Evolutionary conservation across 2,888 invertebrate genomes (phyloP).

Genomic region (Linnaemya tessellans): DNA sequence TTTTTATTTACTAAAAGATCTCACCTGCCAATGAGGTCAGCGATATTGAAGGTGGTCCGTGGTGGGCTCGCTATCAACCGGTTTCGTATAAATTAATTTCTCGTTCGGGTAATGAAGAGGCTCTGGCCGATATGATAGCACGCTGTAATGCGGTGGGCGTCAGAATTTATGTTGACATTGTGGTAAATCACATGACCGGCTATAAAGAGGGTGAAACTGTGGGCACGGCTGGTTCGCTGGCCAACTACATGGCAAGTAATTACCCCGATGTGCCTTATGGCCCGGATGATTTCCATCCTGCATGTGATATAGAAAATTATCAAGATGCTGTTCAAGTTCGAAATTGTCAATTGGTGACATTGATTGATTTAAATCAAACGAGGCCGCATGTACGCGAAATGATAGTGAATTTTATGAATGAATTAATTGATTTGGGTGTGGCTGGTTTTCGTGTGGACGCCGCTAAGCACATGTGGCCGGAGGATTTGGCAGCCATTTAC

Average conservation of each 20-base stretch:
- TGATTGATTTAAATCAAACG: slow-evolving; percentile 90
- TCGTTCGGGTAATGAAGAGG: slow-evolving; percentile 86
- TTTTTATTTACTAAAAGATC: slow-evolving; percentile 78
- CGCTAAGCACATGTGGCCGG: slow-evolving; percentile 91
- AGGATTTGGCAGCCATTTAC: slow-evolving; percentile 85
- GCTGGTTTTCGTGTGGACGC: slow-evolving; percentile 92
- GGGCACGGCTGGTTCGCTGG: slow-evolving; percentile 86
- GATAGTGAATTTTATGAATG: slow-evolving; percentile 82
- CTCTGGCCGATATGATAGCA: slow-evolving; percentile 86
- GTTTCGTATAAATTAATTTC: slow-evolving; percentile 89
- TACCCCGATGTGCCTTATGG: slow-evolving; percentile 87
- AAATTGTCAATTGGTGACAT: slow-evolving; percentile 87
- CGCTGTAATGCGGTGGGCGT: slow-evolving; percentile 91
- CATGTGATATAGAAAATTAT: slow-evolving; percentile 87
- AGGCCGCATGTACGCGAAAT: slow-evolving; percentile 86
- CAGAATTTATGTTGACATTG: slow-evolving; percentile 90
- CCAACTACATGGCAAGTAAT: slow-evolving; percentile 79
- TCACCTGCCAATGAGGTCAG: slow-evolving; percentile 90
- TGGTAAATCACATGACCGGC: slow-evolving; percentile 92
- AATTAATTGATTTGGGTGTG: slow-evolving; percentile 86
- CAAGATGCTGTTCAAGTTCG: slow-evolving; percentile 86
- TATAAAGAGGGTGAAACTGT: slow-evolving; percentile 78
- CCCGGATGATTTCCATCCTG: slow-evolving; percentile 87
- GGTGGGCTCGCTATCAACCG: slow-evolving; percentile 94
- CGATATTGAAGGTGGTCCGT: slow-evolving; percentile 86